Percentiles rank a stretch among this genome's conserved stretches.
phyloP scores from a whole-genome alignment of 2,888 invertebrate species.

The Phortica magna region DNA sequence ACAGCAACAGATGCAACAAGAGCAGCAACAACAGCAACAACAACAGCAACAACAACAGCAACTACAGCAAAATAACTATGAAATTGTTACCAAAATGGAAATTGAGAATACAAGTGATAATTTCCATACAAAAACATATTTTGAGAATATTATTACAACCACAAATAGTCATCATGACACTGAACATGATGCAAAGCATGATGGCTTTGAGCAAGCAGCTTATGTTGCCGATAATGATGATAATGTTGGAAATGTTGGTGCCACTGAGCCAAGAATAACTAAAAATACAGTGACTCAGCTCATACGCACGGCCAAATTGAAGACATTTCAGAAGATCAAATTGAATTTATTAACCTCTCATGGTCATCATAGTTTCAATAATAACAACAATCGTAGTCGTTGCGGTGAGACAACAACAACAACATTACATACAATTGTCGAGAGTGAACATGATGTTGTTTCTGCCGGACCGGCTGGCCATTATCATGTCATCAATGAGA shows the following conservation, averaged over 20 bases:
- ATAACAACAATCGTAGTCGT: conserved; percentile 46
- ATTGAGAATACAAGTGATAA: conserved; percentile 55
- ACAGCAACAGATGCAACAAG: conserved; percentile 74
- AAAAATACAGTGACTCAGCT: conserved; percentile 67
- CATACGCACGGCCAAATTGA: conserved; percentile 73
- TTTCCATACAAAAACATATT: conserved; percentile 52
- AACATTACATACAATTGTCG: conserved; percentile 73
- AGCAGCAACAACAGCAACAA: conserved; percentile 53
- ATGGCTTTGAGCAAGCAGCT: conserved; percentile 44
- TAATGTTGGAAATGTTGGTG: conserved; percentile 16
- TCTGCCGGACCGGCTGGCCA: conserved; percentile 69
- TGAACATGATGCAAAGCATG: conserved; percentile 37
- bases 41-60: conserved; percentile 37
- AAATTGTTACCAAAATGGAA: conserved; percentile 49
- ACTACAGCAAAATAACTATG: conserved; percentile 48
- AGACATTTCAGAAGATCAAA: conserved; percentile 76
- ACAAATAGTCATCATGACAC: conserved; percentile 49
- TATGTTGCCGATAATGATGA: conserved; percentile 35
- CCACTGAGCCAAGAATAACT: conserved; percentile 32
- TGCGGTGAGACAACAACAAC: conserved; percentile 39
- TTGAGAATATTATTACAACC: conserved; percentile 47
- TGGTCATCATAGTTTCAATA: conserved; percentile 64
- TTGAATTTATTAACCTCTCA: conserved; percentile 69
- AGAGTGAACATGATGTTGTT: conserved; percentile 73
- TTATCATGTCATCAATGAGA: conserved; percentile 74